These are phyloP conservation scores for Gryllus longicercus DNA, from an alignment of 2,888 invertebrate species.

Conservation along the genomic window DNA sequence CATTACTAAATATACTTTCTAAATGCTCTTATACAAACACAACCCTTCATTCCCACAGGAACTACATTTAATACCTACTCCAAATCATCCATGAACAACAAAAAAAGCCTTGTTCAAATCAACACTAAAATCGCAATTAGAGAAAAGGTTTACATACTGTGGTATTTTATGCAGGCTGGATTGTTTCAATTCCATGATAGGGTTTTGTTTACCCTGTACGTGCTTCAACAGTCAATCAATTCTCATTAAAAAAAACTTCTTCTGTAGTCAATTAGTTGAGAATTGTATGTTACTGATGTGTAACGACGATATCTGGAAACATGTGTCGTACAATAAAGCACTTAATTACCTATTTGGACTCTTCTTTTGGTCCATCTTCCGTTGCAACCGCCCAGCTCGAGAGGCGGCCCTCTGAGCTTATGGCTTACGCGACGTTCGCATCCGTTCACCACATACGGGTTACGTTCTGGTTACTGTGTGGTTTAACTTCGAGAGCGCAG, in stretches of 20 bases:
- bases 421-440: too few relatives aligned
- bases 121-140: too few relatives aligned
- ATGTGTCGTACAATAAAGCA: slow-evolving; percentile 3
- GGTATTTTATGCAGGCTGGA: slow-evolving; percentile 26
- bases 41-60: too few relatives aligned
- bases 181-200: slow-evolving; percentile 30
- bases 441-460: too few relatives aligned
- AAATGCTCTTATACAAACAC: too few relatives aligned
- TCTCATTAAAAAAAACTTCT: background rate
- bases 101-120: too few relatives aligned
- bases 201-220: background rate
- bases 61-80: too few relatives aligned
- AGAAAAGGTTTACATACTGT: slow-evolving; percentile 25
- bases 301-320: background rate
- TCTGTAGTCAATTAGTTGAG: background rate
- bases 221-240: background rate
- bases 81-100: too few relatives aligned
- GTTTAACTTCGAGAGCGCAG: too few relatives aligned
- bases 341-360: slow-evolving; percentile 29
- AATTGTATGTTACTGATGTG: too few relatives aligned
- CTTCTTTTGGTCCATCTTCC: slow-evolving; percentile 33
- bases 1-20: too few relatives aligned
- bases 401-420: slow-evolving; percentile 20
- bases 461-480: too few relatives aligned
- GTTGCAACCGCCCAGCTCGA: slow-evolving; percentile 27